Percentiles rank a stretch among this genome's conserved stretches.
Evolutionary conservation across 2,888 invertebrate genomes (phyloP).

Genomic region (Scaptomyza tumidula): DNA sequence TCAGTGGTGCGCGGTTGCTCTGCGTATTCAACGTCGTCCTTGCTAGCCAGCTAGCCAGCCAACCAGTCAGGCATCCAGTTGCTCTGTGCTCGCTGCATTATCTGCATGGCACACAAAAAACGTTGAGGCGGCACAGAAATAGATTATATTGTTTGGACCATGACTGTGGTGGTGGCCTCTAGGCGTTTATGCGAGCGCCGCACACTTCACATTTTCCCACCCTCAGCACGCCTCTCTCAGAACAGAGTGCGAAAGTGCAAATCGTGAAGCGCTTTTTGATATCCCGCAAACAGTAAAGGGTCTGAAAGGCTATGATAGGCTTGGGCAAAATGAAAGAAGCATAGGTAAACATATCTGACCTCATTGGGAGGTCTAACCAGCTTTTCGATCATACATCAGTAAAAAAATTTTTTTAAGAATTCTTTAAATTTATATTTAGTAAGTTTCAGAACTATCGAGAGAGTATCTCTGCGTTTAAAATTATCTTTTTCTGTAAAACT

Average conservation of each 20-base stretch:
- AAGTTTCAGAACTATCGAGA: neutral
- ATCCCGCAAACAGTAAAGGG: conserved; percentile 4
- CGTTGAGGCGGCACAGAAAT: conserved; percentile 62
- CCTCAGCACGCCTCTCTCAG: rapidly evolving
- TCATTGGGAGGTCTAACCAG: no score
- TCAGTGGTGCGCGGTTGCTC: conserved; percentile 12
- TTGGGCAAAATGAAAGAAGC: neutral
- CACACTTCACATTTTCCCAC: neutral
- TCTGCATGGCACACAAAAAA: conserved; percentile 46
- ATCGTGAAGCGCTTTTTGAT: conserved; percentile 49
- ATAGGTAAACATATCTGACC: neutral
- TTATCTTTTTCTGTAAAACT: neutral
- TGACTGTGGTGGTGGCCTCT: conserved; percentile 61
- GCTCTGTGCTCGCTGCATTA: conserved; percentile 44
- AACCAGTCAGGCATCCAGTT: conserved; percentile 2
- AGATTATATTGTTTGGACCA: conserved; percentile 76
- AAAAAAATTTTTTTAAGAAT: no score
- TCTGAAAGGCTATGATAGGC: neutral
- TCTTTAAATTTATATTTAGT: no score
- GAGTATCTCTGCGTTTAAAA: neutral
- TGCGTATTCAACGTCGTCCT: conserved; percentile 5
- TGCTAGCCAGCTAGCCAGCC: conserved; percentile 1
- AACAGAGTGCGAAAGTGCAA: conserved; percentile 62
- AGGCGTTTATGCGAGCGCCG: conserved; percentile 58
- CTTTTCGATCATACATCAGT: neutral